Evolutionary conservation across 1,140 invertebrate species (phyloP).

Genomic region (Drosophila nebulosa): DNA sequence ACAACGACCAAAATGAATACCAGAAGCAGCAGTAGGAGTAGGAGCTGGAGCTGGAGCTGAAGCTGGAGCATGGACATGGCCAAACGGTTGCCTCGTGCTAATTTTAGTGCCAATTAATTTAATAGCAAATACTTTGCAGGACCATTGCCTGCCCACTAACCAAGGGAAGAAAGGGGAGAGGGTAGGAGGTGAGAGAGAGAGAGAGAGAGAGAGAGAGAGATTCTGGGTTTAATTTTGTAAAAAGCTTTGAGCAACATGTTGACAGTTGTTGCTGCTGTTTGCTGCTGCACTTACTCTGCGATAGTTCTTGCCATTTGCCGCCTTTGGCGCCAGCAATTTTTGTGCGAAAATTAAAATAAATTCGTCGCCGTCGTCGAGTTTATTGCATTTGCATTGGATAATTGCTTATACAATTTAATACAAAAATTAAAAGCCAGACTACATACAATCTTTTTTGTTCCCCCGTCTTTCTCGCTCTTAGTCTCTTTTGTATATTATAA

Average conservation of each 20-base stretch:
- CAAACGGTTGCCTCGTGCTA: slow-evolving; percentile 56
- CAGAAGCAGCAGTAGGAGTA: slow-evolving; percentile 7
- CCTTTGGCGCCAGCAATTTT: slow-evolving; percentile 40
- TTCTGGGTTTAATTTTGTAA: slow-evolving; percentile 67
- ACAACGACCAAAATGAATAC: not conserved
- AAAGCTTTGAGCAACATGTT: slow-evolving; percentile 55
- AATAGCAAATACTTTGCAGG: slow-evolving; percentile 68
- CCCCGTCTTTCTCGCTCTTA: not conserved
- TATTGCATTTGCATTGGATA: slow-evolving; percentile 72
- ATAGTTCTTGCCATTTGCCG: slow-evolving; percentile 7
- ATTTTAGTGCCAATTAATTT: slow-evolving; percentile 78
- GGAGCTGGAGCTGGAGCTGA: slow-evolving; percentile 29
- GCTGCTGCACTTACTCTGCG: not conserved
- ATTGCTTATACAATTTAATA: slow-evolving; percentile 77
- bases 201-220: too few relatives aligned
- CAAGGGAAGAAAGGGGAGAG: not conserved
- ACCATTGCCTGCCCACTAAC: slow-evolving; percentile 18
- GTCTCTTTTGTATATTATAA: slow-evolving; percentile 43
- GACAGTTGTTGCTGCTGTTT: slow-evolving; percentile 27
- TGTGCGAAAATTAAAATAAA: slow-evolving; percentile 69
- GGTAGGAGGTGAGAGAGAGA: not conserved
- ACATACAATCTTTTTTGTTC: not conserved
- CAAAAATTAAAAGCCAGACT: slow-evolving; percentile 65
- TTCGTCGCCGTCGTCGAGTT: slow-evolving; percentile 45
- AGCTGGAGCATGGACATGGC: slow-evolving; percentile 31